Evolutionary conservation across 1,140 invertebrate genomes (phyloP).

Genomic region (Parasteatoda tepidariorum): DNA sequence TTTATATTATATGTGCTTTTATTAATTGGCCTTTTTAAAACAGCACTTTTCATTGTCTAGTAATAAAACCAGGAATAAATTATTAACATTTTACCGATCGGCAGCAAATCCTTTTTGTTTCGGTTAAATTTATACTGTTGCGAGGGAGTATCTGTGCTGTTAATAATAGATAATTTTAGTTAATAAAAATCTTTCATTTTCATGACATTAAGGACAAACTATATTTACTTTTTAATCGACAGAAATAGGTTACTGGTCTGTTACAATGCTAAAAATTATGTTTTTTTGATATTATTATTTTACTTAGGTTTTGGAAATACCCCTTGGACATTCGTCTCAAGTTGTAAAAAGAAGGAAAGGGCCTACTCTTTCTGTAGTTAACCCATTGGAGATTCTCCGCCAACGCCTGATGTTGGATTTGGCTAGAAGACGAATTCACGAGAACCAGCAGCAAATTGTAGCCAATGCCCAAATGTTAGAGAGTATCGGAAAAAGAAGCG

Average conservation of each 20-base stretch:
- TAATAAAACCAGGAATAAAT: too few relatives aligned
- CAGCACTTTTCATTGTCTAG: too few relatives aligned
- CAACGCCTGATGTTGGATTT: conserved; percentile 80
- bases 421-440: conserved; percentile 78
- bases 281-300: not conserved
- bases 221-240: not conserved
- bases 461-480: conserved; percentile 69
- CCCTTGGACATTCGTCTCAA: not conserved
- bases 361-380: conserved; percentile 81
- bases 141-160: too few relatives aligned
- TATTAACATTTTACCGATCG: too few relatives aligned
- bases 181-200: too few relatives aligned
- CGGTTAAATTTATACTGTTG: too few relatives aligned
- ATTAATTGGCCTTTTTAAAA: too few relatives aligned
- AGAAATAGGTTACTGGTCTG: not conserved
- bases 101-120: too few relatives aligned
- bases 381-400: conserved; percentile 81
- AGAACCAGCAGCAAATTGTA: conserved; percentile 73
- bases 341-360: conserved; percentile 64
- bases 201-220: too few relatives aligned
- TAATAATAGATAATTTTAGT: too few relatives aligned
- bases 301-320: not conserved
- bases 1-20: too few relatives aligned
- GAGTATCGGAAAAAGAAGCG: conserved; percentile 69
- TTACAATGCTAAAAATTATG: not conserved